Evolutionary conservation across 2,113 vertebrate species (phyloP).

Genomic region (Colossoma macropomum): DNA sequence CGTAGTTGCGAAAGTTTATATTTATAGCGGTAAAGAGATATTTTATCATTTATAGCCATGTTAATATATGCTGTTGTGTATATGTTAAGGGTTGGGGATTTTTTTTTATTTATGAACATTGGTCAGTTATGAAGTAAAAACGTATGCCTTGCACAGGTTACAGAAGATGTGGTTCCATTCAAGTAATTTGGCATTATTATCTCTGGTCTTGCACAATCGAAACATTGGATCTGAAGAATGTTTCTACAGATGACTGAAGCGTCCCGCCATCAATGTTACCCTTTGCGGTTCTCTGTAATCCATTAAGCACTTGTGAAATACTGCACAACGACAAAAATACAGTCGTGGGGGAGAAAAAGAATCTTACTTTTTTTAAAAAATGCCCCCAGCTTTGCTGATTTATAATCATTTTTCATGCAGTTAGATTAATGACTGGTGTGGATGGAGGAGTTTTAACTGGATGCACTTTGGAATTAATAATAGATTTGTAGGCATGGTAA

Average conservation of each 20-base stretch:
- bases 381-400: not conserved
- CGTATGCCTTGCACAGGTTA: conserved; percentile 18
- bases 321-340: no score
- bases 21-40: conserved; percentile 17
- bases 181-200: not conserved
- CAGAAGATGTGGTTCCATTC: not conserved
- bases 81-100: conserved; percentile 7
- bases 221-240: not conserved
- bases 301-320: not conserved
- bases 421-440: not conserved
- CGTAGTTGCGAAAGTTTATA: not conserved
- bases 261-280: not conserved
- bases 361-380: not conserved
- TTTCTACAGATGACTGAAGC: not conserved
- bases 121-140: conserved; percentile 30
- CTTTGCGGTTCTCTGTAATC: not conserved
- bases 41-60: conserved; percentile 34
- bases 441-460: no score
- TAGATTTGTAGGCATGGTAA: not conserved
- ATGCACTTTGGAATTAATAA: not conserved
- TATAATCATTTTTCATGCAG: not conserved
- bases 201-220: not conserved
- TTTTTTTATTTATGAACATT: conserved; percentile 24
- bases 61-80: conserved; percentile 26
- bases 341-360: not conserved